These are phyloP conservation scores for Geotrypetes seraphini DNA, from an alignment of 2,797 vertebrate genomes.

Conservation along the genomic window DNA sequence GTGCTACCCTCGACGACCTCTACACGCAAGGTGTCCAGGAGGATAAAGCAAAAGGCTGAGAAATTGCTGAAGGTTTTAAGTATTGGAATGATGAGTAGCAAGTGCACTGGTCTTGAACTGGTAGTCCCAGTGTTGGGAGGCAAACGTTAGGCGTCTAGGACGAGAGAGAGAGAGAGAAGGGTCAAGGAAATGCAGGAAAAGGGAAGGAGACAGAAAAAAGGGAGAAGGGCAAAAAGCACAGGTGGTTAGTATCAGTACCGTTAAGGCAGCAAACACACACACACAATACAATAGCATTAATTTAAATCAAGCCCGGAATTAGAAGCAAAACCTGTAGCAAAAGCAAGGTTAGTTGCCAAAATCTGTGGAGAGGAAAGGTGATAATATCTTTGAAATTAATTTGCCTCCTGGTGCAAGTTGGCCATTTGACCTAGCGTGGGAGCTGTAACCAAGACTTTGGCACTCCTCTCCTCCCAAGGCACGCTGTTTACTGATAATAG, in stretches of 20 bases:
- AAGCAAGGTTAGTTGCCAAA: no score
- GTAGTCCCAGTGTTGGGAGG: conserved; percentile 53
- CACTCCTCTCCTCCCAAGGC: no score
- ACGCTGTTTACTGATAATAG: no score
- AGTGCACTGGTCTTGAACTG: conserved; percentile 45
- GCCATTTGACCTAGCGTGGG: no score
- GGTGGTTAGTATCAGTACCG: conserved; percentile 53
- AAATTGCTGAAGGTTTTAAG: conserved; percentile 52
- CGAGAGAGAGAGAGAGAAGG: conserved; percentile 50
- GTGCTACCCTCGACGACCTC: conserved; percentile 53
- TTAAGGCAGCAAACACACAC: conserved; percentile 20
- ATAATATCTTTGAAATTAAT: no score
- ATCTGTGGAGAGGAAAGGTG: no score
- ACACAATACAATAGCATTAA: neutral
- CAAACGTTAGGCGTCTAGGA: conserved; percentile 61
- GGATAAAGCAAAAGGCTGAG: conserved; percentile 52
- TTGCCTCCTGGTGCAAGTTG: no score
- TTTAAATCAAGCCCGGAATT: no score
- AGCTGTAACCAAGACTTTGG: no score
- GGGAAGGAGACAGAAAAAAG: conserved; percentile 30
- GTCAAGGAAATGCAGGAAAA: conserved; percentile 19
- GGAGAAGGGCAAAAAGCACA: conserved; percentile 39
- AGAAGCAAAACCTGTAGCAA: no score
- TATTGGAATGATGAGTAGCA: conserved; percentile 52
- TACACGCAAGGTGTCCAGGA: conserved; percentile 39